A percentile compares a stretch with the other conserved stretches of the same genome.
Conservation (phyloP, 2,797 vertebrate genomes). For the Anguilla marmorata region DNA sequence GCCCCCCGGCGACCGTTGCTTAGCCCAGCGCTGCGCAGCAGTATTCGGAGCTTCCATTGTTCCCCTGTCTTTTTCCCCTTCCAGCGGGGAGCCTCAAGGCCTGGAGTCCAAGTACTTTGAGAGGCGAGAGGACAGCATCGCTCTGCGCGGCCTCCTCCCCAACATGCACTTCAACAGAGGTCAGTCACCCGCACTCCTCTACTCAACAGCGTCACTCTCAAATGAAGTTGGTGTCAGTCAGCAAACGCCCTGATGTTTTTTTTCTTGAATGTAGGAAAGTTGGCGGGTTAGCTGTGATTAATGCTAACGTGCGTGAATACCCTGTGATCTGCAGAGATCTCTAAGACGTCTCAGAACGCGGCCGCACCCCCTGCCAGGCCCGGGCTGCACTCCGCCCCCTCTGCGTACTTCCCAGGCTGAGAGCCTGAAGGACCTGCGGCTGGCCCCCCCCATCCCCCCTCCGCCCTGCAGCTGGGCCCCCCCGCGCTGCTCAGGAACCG, state of each 20-base stretch:
- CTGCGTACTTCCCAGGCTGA: constrained; percentile 85
- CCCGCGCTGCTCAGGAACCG: not conserved
- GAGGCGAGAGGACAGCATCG: constrained; percentile 83
- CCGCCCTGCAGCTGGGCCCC: too few relatives aligned
- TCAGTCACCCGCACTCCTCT: not conserved
- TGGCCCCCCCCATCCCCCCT: not conserved
- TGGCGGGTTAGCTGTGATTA: not conserved
- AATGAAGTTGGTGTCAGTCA: not conserved
- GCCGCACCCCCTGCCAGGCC: constrained; percentile 49
- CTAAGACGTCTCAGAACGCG: constrained; percentile 49
- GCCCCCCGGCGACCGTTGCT: not conserved
- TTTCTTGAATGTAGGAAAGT: not conserved
- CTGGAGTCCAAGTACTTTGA: constrained; percentile 89
- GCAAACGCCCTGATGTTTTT: not conserved
- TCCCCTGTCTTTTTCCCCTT: constrained; percentile 26
- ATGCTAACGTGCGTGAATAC: not conserved
- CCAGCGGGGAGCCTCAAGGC: constrained; percentile 68
- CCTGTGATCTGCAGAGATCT: constrained; percentile 58
- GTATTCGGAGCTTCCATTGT: not conserved
- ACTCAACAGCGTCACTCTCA: not conserved
- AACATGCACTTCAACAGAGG: constrained; percentile 70
- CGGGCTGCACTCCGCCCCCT: constrained; percentile 54
- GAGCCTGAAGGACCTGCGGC: not conserved
- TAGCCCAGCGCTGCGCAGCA: not conserved
- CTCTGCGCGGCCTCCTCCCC: constrained; percentile 78